Conservation (phyloP, 2,888 invertebrate genomes). For the Cyrtodaria siliqua region DNA sequence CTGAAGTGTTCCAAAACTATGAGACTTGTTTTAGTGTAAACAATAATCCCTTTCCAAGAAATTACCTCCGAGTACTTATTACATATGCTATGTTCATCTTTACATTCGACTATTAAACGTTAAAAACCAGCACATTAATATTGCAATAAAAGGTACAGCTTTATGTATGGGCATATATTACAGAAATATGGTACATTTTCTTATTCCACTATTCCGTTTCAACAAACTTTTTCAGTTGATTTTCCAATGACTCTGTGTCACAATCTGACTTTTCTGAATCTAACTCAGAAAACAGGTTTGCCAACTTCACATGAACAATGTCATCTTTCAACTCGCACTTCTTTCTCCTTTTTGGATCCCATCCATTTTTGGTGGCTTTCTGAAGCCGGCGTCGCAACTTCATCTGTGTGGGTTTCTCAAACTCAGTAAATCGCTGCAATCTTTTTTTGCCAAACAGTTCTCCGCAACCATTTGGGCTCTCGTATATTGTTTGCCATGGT, state of each 20-base stretch:
- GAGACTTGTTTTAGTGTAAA: too few species aligned
- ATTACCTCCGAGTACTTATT: too few species aligned
- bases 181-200: too few species aligned
- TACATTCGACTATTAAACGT: too few species aligned
- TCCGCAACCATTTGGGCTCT: constrained; percentile 58
- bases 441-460: constrained; percentile 61
- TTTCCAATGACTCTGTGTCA: constrained; percentile 15
- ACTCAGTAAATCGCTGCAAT: constrained; percentile 63
- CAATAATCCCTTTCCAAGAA: too few species aligned
- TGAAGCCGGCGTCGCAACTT: constrained; percentile 70
- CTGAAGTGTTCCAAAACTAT: too few species aligned
- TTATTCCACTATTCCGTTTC: constrained; percentile 44
- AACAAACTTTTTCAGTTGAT: constrained; percentile 36
- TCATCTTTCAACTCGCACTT: constrained; percentile 53
- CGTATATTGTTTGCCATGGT: constrained; percentile 77
- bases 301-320: constrained; percentile 57
- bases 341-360: constrained; percentile 62
- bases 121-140: too few species aligned
- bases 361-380: constrained; percentile 71
- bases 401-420: constrained; percentile 67
- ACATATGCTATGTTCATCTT: too few species aligned
- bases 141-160: too few species aligned
- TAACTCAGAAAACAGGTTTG: constrained; percentile 51
- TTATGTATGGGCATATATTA: too few species aligned
- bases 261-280: constrained; percentile 24